Base-by-base conservation (phyloP, 2,797 vertebrate genomes). In the Xerus rutilus region DNA sequence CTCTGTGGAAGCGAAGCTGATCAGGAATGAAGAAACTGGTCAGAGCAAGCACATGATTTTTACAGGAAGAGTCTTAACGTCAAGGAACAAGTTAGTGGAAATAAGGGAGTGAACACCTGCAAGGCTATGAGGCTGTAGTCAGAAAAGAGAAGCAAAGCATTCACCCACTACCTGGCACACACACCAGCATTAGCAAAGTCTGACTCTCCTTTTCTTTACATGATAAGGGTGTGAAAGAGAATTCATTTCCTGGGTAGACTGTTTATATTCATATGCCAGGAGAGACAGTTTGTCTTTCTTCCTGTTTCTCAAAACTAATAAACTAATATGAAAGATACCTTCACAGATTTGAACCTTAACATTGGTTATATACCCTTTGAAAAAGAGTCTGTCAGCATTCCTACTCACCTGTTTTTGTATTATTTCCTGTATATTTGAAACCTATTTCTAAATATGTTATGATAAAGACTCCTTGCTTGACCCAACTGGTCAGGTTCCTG, bases 381-480 rank as follows among this genome's bases (percentile, higher is more conserved):
- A 92, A 70, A 90, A 93, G 94, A 95, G 93, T 73, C 70, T 76
- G 97, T 97, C 94, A 88, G 84, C 77, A 96, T 86, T 95, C 17
- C 94, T 96, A 86, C 95, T 67, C 95, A 79, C 85, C 89, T 93
- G 91, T 90, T 94, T 62, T 96, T 81, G 30, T 95, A 97, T 96
- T 96, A 95, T 95, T 97, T 97, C 76, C 59, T 95, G 95, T 90
- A 97, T 92, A 97, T 86, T 87, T 95, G 96, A 92, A 90, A 97
- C 97, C 49, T 93, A 81, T 87, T 98, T 97, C 95, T 92, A 92
- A 97, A 96, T 94, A 92, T 0, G 0, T 89, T 70, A 23, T 79
- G 18, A 52, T 39, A 52, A 72, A 72, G 32, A 84, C 15, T 72
- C 32, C 43, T 67, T 57, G 57, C 25, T 89, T 89, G 35, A 47